Conservation (phyloP, 2,113 vertebrate species). For the Hemibagrus wyckioides region DNA sequence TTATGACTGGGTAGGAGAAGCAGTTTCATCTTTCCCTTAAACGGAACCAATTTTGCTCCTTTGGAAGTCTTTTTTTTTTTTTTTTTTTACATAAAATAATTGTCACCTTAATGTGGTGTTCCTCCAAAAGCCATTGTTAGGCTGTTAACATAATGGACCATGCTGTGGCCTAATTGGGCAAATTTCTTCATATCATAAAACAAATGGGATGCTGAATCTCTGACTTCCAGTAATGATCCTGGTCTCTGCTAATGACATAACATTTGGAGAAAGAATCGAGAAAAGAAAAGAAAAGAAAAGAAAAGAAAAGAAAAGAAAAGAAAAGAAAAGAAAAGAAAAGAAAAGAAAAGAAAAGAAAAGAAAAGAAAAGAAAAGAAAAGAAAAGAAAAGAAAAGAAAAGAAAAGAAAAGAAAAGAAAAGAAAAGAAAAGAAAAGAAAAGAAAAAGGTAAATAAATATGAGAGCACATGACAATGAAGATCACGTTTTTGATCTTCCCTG, state of each 20-base stretch:
- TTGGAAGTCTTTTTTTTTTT: too few relatives aligned
- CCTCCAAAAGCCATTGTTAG: background rate
- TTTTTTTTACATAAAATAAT: background rate
- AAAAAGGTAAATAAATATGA: background rate
- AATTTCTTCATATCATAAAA: constrained; percentile 19
- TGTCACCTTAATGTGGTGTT: background rate
- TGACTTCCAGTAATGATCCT: background rate
- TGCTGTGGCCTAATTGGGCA: background rate
- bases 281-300: too few relatives aligned
- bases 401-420: too few relatives aligned
- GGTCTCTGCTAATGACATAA: background rate
- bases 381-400: too few relatives aligned
- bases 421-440: background rate
- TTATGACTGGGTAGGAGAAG: background rate
- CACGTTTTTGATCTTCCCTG: too few relatives aligned
- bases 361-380: too few relatives aligned
- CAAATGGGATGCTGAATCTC: background rate
- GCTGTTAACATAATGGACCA: constrained; percentile 13
- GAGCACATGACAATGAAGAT: too few relatives aligned
- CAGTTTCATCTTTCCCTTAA: background rate
- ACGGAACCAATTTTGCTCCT: background rate
- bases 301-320: too few relatives aligned
- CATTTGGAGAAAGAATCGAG: background rate
- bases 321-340: too few relatives aligned
- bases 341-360: too few relatives aligned